These are phyloP conservation scores for Lophotriccus pileatus DNA, from an alignment of 2,797 vertebrate genomes.

Conservation along the genomic window DNA sequence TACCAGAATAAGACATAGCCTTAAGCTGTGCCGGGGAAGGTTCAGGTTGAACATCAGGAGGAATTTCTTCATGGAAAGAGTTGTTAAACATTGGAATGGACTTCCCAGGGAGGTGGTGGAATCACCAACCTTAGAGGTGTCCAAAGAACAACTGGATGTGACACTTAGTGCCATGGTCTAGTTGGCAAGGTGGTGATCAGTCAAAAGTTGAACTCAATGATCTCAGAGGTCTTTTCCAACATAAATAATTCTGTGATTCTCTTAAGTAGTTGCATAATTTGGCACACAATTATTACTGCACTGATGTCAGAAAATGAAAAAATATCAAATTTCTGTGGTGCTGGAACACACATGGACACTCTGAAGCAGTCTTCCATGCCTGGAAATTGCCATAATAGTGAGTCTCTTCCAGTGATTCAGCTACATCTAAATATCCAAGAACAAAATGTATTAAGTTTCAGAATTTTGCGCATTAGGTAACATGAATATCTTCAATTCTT, in stretches of 20 bases:
- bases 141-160: neutral
- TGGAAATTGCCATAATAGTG: neutral
- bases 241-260: neutral
- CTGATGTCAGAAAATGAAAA: neutral
- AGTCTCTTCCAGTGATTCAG: neutral
- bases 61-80: neutral
- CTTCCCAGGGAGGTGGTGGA: neutral
- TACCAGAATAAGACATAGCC: neutral
- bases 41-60: neutral
- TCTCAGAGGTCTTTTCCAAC: neutral
- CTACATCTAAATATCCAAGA: neutral
- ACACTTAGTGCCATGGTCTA: neutral
- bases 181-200: neutral
- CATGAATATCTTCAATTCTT: neutral
- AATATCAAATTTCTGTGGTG: neutral
- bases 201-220: neutral
- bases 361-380: neutral
- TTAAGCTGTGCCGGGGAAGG: neutral
- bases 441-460: rapidly evolving
- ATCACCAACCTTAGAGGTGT: neutral
- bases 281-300: neutral
- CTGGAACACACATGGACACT: neutral
- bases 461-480: neutral
- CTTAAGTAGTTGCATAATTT: neutral
- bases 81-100: neutral